Conservation (phyloP, 2,797 vertebrate species). For the Lerista edwardsae region DNA sequence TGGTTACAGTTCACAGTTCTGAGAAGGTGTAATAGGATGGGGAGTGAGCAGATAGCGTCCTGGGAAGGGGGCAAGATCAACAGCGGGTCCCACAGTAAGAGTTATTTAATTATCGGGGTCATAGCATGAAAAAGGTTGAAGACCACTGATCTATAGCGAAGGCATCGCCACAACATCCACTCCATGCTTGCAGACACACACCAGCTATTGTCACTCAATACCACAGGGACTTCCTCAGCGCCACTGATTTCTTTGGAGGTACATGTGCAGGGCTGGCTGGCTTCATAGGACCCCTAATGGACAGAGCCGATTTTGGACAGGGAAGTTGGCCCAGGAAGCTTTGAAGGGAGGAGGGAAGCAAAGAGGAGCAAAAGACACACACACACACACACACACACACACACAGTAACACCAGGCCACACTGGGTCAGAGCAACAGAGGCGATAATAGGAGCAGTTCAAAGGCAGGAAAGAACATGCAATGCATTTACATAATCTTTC, state of each 20-base stretch:
- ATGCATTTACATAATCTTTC: not conserved
- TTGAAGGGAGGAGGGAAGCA: fast-evolving
- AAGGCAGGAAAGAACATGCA: not conserved
- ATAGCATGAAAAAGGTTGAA: too few species aligned
- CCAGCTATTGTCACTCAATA: not conserved
- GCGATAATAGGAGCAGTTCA: not conserved
- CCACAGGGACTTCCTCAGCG: not conserved
- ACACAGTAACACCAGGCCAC: too few species aligned
- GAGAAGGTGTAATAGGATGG: too few species aligned
- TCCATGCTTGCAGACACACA: not conserved
- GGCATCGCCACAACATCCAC: not conserved
- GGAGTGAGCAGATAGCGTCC: too few species aligned
- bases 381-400: too few species aligned
- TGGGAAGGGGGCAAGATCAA: too few species aligned
- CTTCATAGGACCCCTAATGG: conserved; percentile 64
- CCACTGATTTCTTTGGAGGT: not conserved
- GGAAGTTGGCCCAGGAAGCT: not conserved
- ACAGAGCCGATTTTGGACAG: not conserved
- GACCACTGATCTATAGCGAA: not conserved
- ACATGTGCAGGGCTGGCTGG: not conserved
- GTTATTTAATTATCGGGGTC: too few species aligned
- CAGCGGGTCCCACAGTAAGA: too few species aligned
- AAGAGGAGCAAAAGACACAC: not conserved
- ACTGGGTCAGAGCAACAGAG: not conserved
- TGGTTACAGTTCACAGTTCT: too few species aligned